Evolutionary conservation across 2,888 invertebrate species (phyloP).

Genomic region (Drosophila subsilvestris): DNA sequence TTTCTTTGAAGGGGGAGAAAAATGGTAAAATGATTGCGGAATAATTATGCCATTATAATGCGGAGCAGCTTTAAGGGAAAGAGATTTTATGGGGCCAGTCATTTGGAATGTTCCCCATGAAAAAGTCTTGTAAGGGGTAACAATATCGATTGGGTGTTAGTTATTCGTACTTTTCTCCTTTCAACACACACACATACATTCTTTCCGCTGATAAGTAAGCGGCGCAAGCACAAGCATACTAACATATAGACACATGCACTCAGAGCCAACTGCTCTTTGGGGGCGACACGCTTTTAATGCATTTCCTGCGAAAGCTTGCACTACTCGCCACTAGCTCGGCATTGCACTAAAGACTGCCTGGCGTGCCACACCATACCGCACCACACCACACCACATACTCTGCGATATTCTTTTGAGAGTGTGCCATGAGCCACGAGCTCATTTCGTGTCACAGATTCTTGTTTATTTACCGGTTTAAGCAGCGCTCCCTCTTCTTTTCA

Average conservation of each 20-base stretch:
- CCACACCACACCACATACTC: not conserved
- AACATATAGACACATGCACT: slow-evolving; percentile 21
- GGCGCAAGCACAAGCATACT: slow-evolving; percentile 2
- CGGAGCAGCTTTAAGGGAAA: slow-evolving; percentile 9
- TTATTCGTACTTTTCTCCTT: slow-evolving; percentile 13
- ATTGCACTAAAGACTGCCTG: slow-evolving; percentile 32
- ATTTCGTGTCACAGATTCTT: slow-evolving; percentile 63
- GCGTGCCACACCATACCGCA: slow-evolving; percentile 2
- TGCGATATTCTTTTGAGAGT: slow-evolving; percentile 34
- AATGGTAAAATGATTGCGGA: not conserved
- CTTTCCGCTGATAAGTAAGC: slow-evolving; percentile 27
- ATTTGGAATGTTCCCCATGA: not conserved
- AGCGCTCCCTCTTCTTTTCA: slow-evolving; percentile 23
- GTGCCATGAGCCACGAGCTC: slow-evolving; percentile 28
- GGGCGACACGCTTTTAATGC: slow-evolving; percentile 59
- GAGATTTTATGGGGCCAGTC: slow-evolving; percentile 5
- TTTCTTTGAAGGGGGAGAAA: not conserved
- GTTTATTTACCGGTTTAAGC: slow-evolving; percentile 47
- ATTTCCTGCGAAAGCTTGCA: slow-evolving; percentile 58
- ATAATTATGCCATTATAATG: slow-evolving; percentile 4
- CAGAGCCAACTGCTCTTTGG: slow-evolving; percentile 32
- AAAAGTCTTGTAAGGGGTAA: not conserved
- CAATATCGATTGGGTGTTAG: slow-evolving; percentile 20
- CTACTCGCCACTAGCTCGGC: not conserved
- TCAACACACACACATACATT: not conserved